phyloP scores from a whole-genome alignment of 2,888 invertebrate species.

The Chymomyza fuscimana region DNA sequence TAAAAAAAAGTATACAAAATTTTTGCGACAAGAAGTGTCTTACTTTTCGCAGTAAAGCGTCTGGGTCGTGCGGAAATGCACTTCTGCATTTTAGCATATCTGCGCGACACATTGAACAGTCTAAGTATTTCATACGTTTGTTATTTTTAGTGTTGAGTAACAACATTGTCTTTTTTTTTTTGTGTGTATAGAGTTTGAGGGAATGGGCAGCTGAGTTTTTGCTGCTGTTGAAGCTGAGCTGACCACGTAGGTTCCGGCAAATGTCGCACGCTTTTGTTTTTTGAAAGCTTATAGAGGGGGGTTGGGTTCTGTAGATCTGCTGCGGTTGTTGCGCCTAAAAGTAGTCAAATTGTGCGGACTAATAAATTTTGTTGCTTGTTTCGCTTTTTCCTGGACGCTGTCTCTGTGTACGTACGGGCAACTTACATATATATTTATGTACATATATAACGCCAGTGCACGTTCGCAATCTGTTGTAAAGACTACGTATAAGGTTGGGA shows the following conservation, averaged over 20 bases:
- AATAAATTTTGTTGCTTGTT: constrained; percentile 73
- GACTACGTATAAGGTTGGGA: not conserved
- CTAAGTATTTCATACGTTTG: too few relatives aligned
- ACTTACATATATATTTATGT: not conserved
- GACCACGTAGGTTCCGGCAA: constrained; percentile 32
- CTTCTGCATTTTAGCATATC: too few relatives aligned
- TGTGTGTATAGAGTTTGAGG: constrained; percentile 56
- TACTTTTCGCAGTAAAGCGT: too few relatives aligned
- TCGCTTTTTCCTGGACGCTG: constrained; percentile 41
- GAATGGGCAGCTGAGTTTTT: constrained; percentile 20
- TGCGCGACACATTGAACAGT: too few relatives aligned
- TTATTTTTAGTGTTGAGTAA: not conserved
- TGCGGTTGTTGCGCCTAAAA: constrained; percentile 74
- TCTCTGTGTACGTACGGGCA: constrained; percentile 5
- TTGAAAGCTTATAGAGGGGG: not conserved
- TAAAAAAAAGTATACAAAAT: too few relatives aligned
- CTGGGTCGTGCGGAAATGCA: too few relatives aligned
- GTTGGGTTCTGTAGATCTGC: constrained; percentile 4
- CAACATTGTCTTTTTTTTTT: constrained; percentile 14
- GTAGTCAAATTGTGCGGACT: constrained; percentile 73
- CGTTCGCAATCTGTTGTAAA: constrained; percentile 2
- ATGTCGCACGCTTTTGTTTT: constrained; percentile 35
- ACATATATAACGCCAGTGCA: constrained; percentile 1
- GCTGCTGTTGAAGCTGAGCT: not conserved
- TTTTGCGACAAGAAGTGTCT: too few relatives aligned